Evolutionary conservation across 2,888 invertebrate genomes (phyloP).

Genomic region (Alloscopus bannaensis): DNA sequence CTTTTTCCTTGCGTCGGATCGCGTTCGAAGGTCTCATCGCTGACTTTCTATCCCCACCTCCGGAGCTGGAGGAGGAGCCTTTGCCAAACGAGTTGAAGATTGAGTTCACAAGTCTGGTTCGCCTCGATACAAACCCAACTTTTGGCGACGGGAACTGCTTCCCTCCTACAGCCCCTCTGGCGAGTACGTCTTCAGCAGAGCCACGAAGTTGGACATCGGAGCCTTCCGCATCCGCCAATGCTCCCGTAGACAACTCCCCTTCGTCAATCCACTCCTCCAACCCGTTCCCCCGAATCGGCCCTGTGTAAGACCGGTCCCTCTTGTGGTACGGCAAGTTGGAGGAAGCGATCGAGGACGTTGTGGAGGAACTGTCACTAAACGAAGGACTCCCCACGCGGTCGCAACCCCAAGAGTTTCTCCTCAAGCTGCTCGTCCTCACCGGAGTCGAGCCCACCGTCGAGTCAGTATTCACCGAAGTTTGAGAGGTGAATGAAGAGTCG

Average conservation of each 20-base stretch:
- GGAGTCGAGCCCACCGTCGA: conserved; percentile 21
- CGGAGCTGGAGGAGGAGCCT: conserved; percentile 67
- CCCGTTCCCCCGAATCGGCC: conserved; percentile 15
- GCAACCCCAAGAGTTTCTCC: conserved; percentile 71
- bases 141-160: not conserved
- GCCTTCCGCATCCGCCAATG: conserved; percentile 72
- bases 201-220: conserved; percentile 66
- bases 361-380: conserved; percentile 69
- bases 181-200: conserved; percentile 67
- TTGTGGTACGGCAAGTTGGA: conserved; percentile 25
- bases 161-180: not conserved
- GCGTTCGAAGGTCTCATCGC: conserved; percentile 45
- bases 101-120: conserved; percentile 53
- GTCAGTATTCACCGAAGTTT: conserved; percentile 11
- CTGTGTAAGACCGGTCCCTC: conserved; percentile 41
- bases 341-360: conserved; percentile 54
- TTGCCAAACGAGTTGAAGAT: conserved; percentile 75
- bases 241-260: conserved; percentile 72
- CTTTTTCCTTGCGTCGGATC: conserved; percentile 58
- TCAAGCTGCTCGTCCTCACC: conserved; percentile 40
- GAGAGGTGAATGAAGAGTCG: not conserved
- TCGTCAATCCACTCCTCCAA: conserved; percentile 68
- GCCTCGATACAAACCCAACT: conserved; percentile 43
- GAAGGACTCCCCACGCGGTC: conserved; percentile 63
- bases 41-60: conserved; percentile 57